A percentile compares a stretch with the other conserved stretches of the same genome.
Conservation (phyloP, 2,888 invertebrate genomes). For the Tigriopus californicus region DNA sequence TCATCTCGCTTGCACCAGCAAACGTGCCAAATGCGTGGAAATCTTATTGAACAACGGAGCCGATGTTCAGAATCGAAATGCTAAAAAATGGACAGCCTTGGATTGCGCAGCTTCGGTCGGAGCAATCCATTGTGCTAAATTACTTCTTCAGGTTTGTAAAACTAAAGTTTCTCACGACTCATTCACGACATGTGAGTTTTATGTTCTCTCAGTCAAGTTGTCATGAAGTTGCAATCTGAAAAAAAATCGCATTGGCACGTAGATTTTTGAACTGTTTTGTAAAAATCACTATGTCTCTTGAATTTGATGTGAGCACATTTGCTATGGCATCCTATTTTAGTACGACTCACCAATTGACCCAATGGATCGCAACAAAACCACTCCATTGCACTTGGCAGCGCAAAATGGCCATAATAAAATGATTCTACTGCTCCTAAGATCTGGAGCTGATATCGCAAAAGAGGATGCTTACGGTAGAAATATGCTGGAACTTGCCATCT, state of each 20-base stretch:
- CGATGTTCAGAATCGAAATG: conserved; percentile 26
- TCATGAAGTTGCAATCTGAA: too few relatives aligned
- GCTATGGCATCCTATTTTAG: conserved; percentile 16
- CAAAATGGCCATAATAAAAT: conserved; percentile 27
- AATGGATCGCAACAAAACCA: conserved; percentile 21
- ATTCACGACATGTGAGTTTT: too few relatives aligned
- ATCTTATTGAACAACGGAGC: conserved; percentile 26
- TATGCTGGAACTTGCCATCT: conserved; percentile 20
- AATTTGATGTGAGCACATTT: too few relatives aligned
- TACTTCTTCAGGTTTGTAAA: neutral
- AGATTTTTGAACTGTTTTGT: too few relatives aligned
- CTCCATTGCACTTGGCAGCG: conserved; percentile 29
- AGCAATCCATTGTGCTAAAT: conserved; percentile 23
- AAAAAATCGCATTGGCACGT: too few relatives aligned
- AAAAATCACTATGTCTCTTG: too few relatives aligned
- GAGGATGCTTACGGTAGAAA: conserved; percentile 25
- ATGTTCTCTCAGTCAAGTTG: too few relatives aligned
- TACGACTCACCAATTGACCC: conserved; percentile 20
- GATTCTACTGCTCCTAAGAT: conserved; percentile 25
- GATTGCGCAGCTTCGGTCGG: conserved; percentile 27
- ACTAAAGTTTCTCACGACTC: too few relatives aligned
- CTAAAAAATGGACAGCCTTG: conserved; percentile 28
- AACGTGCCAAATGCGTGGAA: conserved; percentile 20
- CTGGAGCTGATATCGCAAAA: conserved; percentile 26
- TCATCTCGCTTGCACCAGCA: conserved; percentile 19